A percentile compares a stretch with the other conserved stretches of the same genome.
These are phyloP conservation scores for Platygyra sinensis DNA, from an alignment of 64 coral and sea anemone genomes.

Conservation along the genomic window DNA sequence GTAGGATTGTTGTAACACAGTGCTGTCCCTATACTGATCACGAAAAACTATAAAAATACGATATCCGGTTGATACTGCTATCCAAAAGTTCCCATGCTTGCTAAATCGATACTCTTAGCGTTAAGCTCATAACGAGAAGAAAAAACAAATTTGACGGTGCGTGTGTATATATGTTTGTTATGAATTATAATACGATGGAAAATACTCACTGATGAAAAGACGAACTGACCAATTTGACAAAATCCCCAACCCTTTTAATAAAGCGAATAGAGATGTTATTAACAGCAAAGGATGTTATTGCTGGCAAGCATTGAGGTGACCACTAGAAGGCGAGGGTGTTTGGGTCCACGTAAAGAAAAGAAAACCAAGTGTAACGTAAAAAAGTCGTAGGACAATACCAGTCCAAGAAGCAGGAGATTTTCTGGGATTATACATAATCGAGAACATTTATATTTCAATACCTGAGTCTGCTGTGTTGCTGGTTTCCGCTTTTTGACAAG, in stretches of 20 bases:
- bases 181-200: too few species aligned
- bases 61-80: too few species aligned
- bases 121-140: too few species aligned
- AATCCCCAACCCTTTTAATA: background rate
- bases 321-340: background rate
- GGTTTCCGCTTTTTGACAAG: slow-evolving; percentile 22
- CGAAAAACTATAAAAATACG: too few species aligned
- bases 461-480: slow-evolving; percentile 19
- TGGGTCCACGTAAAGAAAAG: background rate
- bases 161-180: too few species aligned
- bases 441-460: background rate
- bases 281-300: background rate
- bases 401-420: background rate
- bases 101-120: too few species aligned
- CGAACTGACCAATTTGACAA: background rate
- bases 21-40: too few species aligned
- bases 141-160: too few species aligned
- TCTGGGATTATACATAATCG: background rate
- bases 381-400: background rate
- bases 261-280: background rate
- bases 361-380: background rate
- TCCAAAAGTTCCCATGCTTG: too few species aligned
- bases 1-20: too few species aligned
- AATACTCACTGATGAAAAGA: background rate
- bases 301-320: background rate